Evolutionary conservation across 1,140 invertebrate genomes (phyloP).

Genomic region (Brachionus calyciflorus): DNA sequence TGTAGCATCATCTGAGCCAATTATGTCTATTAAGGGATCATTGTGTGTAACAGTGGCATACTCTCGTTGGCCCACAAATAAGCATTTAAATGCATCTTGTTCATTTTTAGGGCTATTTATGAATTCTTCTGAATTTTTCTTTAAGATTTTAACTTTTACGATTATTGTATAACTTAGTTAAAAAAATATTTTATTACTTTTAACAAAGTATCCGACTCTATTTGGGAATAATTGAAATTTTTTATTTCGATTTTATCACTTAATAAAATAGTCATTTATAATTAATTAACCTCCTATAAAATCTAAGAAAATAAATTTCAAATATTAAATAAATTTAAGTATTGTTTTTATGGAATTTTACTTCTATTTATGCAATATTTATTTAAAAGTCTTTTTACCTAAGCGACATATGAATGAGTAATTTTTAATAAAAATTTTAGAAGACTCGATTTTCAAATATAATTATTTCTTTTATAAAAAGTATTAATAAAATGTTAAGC

Average conservation of each 20-base stretch:
- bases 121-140: constrained; percentile 25
- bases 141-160: background rate
- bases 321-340: no score
- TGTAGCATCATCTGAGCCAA: constrained; percentile 88
- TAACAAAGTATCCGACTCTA: background rate
- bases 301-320: background rate
- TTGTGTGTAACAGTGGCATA: background rate
- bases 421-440: no score
- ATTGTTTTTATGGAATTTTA: no score
- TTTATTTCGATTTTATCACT: background rate
- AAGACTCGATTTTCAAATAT: no score
- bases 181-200: background rate
- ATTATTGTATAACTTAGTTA: background rate
- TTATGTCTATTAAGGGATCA: constrained; percentile 62
- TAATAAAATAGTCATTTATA: constrained; percentile 42
- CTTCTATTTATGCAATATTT: no score
- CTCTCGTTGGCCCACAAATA: constrained; percentile 24
- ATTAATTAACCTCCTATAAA: background rate
- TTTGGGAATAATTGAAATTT: constrained; percentile 12
- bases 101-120: background rate
- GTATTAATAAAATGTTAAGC: no score
- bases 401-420: no score
- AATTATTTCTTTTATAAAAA: no score
- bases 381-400: no score
- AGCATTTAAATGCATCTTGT: background rate